A percentile compares a stretch with the other conserved stretches of the same genome.
These are phyloP conservation scores for Poeciliopsis prolifica DNA, from an alignment of 2,113 vertebrate genomes.

Conservation along the genomic window DNA sequence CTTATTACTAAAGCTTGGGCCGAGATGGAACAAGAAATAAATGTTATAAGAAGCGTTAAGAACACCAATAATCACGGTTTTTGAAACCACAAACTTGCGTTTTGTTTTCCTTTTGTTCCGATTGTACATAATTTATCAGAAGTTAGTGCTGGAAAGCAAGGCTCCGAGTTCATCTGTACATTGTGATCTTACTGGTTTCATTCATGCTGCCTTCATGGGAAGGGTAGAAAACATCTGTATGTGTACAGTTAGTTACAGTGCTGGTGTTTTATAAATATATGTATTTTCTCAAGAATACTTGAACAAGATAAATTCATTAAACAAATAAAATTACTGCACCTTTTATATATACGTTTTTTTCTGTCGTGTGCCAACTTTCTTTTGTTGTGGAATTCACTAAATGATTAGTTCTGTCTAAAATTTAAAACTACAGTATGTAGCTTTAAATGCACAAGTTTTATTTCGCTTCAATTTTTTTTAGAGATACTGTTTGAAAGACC, in stretches of 20 bases:
- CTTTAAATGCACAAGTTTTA: too few relatives aligned
- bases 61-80: constrained; percentile 40
- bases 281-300: constrained; percentile 78
- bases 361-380: not conserved
- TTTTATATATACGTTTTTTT: constrained; percentile 66
- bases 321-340: constrained; percentile 76
- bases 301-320: constrained; percentile 81
- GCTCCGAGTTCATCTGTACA: constrained; percentile 38
- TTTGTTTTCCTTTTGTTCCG: constrained; percentile 1
- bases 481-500: too few relatives aligned
- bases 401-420: too few relatives aligned
- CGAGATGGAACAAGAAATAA: constrained; percentile 11
- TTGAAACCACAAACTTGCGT: constrained; percentile 7
- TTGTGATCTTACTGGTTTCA: constrained; percentile 44
- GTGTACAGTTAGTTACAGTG: constrained; percentile 65
- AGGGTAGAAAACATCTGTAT: constrained; percentile 60
- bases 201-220: constrained; percentile 59
- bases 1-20: constrained; percentile 4
- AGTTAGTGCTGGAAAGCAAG: constrained; percentile 21
- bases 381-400: not conserved
- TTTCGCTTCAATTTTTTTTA: too few relatives aligned
- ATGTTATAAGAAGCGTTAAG: constrained; percentile 7
- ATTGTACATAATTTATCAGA: constrained; percentile 54
- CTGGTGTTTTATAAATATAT: constrained; percentile 75
- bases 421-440: too few relatives aligned